Evolutionary conservation across 2,113 vertebrate genomes (phyloP).

Genomic region (Bos taurus): DNA sequence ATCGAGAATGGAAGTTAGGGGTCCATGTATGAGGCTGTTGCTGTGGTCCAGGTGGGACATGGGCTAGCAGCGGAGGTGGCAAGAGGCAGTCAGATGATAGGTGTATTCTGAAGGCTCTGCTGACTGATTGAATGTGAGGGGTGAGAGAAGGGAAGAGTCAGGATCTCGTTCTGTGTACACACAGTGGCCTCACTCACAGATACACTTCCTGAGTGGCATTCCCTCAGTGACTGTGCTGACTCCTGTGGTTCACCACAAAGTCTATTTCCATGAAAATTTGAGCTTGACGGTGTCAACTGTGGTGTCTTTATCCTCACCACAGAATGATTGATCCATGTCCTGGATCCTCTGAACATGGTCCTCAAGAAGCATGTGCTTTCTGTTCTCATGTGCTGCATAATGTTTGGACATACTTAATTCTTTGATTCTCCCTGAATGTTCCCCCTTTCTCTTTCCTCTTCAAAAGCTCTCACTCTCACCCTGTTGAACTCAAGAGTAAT

Average conservation of each 20-base stretch:
- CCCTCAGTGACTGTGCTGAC: background rate
- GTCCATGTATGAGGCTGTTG: background rate
- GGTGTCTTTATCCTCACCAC: background rate
- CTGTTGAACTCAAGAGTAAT: background rate
- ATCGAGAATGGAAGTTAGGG: background rate
- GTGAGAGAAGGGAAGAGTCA: background rate
- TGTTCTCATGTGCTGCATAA: background rate
- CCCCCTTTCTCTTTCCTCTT: background rate
- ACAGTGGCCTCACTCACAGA: background rate
- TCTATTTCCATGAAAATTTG: background rate
- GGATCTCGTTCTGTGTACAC: background rate
- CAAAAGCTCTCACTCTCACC: background rate
- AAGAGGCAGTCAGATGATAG: background rate
- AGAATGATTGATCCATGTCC: background rate
- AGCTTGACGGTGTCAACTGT: background rate
- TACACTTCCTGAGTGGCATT: background rate
- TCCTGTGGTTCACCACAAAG: constrained; percentile 5
- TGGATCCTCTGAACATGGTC: background rate
- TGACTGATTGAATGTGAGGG: background rate
- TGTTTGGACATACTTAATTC: background rate
- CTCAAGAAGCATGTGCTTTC: background rate
- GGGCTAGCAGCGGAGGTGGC: background rate
- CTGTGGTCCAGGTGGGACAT: background rate
- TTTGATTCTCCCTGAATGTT: background rate
- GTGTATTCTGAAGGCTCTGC: background rate